Base-by-base conservation (phyloP, 2,888 invertebrate species). In the Crioceris asparagi region DNA sequence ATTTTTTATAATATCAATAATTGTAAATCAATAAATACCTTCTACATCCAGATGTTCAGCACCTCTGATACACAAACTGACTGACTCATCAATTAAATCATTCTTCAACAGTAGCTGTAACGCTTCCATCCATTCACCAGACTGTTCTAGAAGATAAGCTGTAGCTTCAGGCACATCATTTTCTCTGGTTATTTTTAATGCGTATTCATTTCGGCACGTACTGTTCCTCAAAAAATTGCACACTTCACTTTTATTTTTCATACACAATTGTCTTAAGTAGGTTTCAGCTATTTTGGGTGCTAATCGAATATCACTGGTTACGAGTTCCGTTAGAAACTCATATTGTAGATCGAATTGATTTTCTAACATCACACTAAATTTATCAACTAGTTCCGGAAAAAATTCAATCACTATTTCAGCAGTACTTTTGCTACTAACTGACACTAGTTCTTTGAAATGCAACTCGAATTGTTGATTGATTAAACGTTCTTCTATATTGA, bases 81-180 rank as follows among this genome's bases (percentile, higher is more conserved):
- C 54, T 1, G 59, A 62, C 27, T 59, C 54, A 30, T 62, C 59
- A 7, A 57, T 52, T 46, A 62, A 53, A 37, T 57, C 52, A 27
- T 60, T 51, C 34, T 67, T 64, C 43, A 78, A 60, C 4, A 77
- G 63, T 41, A 83, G 62, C 39, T 75, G 70, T 54, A 84, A 77
- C 2, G 85, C 83, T 52, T 74, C 75, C 49, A 74, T 69, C 57
- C 79, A 77, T 59, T 84, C 79, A 8, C 83, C 83, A 2, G 76
- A 71, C 57, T 79, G 75, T 60, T 87, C 87, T 44, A 85, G 66
- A 35, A 88, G 69, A 49, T 76, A 75, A 11, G 84, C 83, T 33
- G 77, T 76, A 1, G 81, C 79, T 44, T 76, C 73, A 36, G 74
- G 70, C 19, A 78, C 67, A 39, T 74, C 67, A 54, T 77, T 67